Base-by-base conservation (phyloP, 92 coral and sea anemone genomes). In the Muricea muricata region DNA sequence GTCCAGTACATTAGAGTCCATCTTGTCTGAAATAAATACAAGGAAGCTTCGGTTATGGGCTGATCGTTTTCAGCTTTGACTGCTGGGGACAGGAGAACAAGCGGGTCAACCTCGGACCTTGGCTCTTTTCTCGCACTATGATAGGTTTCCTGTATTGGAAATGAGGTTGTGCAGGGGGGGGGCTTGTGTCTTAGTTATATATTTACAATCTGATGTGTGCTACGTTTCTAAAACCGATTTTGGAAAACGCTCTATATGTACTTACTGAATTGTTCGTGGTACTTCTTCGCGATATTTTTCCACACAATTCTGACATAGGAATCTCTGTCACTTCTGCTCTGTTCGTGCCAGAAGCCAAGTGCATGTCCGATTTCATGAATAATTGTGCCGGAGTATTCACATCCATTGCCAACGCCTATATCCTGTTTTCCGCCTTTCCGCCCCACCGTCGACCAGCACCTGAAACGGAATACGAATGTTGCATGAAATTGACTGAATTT, bases 341-440 rank as follows among this genome's bases (percentile, higher is more conserved):
- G 99, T 24, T 97, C 99, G 78, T 97, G 99, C 99, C 99, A 97
- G 33, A 97, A 93, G 0, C 99, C 99, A 14, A 97, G 89, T 1
- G 98, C 98, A 39, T 97, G 99, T 9, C 99, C 99, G 57, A 97
- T 97, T 72, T 97, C 99, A 83, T 97, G 99, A 65, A 97, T 92
- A 11, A 97, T 94, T 12, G 98, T 97, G 13, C 99, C 99, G 85
- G 91, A 84, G 55, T 87, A 94, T 58, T 97, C 98, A 80, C 99
- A 97, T 23, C 99, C 99, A 73, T 88, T 75, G 30, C 99, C 99
- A 45, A 97, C 87, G 17, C 98, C 94, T 24, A 97, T 93, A 76
- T 94, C 91, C 80, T 97, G 99, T 48, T 89, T 90, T 7, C 99
- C 97, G 7, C 94, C 94, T 11, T 92, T 87, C 1, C 94, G 86